Evolutionary conservation across 37 sponge, comb jelly and placozoan genomes (phyloP).

Genomic region (Mnemiopsis leidyi): DNA sequence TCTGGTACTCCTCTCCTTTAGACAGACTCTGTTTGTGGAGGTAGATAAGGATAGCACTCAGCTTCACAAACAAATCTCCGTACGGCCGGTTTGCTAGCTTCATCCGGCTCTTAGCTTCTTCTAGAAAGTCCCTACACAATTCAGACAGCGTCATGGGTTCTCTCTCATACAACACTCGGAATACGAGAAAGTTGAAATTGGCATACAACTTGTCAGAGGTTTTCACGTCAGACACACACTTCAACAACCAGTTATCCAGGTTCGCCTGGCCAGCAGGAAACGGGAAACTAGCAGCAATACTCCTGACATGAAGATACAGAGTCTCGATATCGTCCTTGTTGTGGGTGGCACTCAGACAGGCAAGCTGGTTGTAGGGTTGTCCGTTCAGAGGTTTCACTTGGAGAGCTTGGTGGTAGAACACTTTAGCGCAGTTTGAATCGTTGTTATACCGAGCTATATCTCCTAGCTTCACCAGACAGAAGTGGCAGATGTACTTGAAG

Average conservation of each 20-base stretch:
- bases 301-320: constrained; percentile 50
- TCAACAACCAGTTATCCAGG: constrained; percentile 22
- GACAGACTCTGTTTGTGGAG: constrained; percentile 36
- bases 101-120: constrained; percentile 33
- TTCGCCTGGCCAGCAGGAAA: constrained; percentile 40
- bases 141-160: constrained; percentile 57
- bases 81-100: constrained; percentile 21
- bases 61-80: constrained; percentile 53
- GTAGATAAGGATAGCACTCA: constrained; percentile 45
- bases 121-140: constrained; percentile 52
- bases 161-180: constrained; percentile 31
- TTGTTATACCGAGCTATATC: neutral
- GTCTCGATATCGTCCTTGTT: constrained; percentile 16
- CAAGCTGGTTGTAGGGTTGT: constrained; percentile 41
- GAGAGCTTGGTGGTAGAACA: constrained; percentile 36
- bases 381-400: constrained; percentile 52
- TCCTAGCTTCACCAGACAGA: constrained; percentile 57
- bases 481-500: constrained; percentile 63
- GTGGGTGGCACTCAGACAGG: neutral
- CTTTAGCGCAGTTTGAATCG: neutral
- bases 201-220: neutral
- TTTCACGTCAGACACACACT: constrained; percentile 34
- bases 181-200: constrained; percentile 4
- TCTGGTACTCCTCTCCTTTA: constrained; percentile 34
- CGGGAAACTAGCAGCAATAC: constrained; percentile 40